These are phyloP conservation scores for Burhinus bistriatus DNA, from an alignment of 2,113 vertebrate species.

Conservation along the genomic window DNA sequence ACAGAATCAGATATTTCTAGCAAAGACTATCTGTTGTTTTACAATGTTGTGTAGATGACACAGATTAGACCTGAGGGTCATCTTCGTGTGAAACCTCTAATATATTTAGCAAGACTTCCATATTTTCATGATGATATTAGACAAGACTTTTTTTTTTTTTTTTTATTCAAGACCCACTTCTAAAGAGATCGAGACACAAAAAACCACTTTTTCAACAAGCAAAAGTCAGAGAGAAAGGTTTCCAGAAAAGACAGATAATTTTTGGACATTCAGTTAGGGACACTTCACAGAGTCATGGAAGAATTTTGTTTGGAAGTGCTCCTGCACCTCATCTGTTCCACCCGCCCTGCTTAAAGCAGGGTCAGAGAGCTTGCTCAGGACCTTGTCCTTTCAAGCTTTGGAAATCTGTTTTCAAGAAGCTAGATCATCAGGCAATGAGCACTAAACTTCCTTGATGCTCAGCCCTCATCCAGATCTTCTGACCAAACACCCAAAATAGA, in stretches of 20 bases:
- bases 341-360: rapidly evolving
- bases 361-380: neutral
- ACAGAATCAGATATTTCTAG: neutral
- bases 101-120: neutral
- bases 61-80: neutral
- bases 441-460: neutral
- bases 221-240: neutral
- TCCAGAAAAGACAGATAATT: neutral
- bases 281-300: no score
- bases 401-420: neutral
- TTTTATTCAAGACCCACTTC: neutral
- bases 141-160: neutral
- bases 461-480: neutral
- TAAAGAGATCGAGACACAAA: neutral
- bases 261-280: neutral
- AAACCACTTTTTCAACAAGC: neutral
- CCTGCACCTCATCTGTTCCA: neutral
- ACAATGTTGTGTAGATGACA: neutral
- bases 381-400: neutral
- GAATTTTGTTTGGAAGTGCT: neutral
- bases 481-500: neutral
- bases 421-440: neutral
- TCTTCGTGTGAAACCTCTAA: neutral
- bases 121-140: neutral
- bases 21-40: neutral